Base-by-base conservation (phyloP, 1,140 invertebrate species). In the Ostrea edulis region DNA sequence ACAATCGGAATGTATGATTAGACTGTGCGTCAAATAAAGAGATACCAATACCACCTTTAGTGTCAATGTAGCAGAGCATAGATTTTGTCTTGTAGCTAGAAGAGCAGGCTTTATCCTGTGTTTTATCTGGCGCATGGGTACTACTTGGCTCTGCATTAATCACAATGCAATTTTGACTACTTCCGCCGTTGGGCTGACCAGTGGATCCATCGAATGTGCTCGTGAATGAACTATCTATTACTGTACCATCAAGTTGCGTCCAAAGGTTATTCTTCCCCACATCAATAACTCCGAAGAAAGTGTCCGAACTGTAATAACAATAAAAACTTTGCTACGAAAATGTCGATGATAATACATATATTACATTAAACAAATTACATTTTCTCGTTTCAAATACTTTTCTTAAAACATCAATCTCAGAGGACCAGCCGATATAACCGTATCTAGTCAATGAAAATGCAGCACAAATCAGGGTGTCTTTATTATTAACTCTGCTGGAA, bases 171-270 rank as follows among this genome's bases (percentile, higher is more conserved):
- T 77, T 77, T 17, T 77, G 68, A 29, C 25, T 29, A 17, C 4
- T 77, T 14, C 68, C 68, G 22, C 68, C 68, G 25, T 77, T 77
- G 4, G 68, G 68, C 29, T 77, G 68, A 11, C 14, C 14, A 77
- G 25, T 77, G 14, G 25, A 29, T 29, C 2, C 12, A 77, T 77
- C 68, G 68, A 77, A 77, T 77, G 68, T 77, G 29, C 29, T 29
- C 35, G 68, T 77, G 68, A 77, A 77, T 17, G 68, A 77, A 35
- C 68, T 77, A 35, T 77, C 68, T 8, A 77, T 44, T 35, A 29
- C 29, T 35, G 68, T 77, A 25, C 68, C 68, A 77, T 77, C 68
- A 2, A 77, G 68, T 77, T 77, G 68, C 11, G 68, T 77, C 68
- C 68, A 77, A 77, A 35, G 12, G 25, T 77, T 77, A 11, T 77